Base-by-base conservation (phyloP, 2,113 vertebrate genomes). In the Rhipidura dahli region DNA sequence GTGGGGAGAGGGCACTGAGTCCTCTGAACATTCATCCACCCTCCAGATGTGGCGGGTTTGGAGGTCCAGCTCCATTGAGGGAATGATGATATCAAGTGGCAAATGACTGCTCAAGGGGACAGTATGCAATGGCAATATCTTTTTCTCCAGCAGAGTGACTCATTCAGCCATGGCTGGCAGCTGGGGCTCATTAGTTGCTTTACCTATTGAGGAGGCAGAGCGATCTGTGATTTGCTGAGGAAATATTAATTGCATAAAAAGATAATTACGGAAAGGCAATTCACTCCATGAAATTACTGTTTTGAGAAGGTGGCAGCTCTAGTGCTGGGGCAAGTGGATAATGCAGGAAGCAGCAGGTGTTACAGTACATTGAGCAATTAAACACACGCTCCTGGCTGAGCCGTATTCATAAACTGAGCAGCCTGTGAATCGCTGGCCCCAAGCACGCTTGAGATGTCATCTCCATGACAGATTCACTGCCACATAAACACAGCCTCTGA, bases 211-310 rank as follows among this genome's bases (percentile, higher is more conserved):
- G 82, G 83, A 83, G 60, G 64, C 61, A 91, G 63, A 83, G 70
- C 14, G 75, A 63, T 66, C 39, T 30, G 31, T 30, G 87, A 60
- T 94, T 66, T 70, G 71, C 44, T 26, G 31, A n/a, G 78, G 71
- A 82, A 89, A 71, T 47, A 76, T 85, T 97, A 87, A 96, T 94
- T 96, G 79, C 85, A 91, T 87, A 81, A 88, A 59, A 77, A 92
- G 83, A 66, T 96, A 92, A 97, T 87, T 87, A 70, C 2, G 1
- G 64, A 56, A 89, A 83, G 45, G 76, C 77, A 86, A 82, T 45
- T 31, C 27, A 54, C 68, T 78, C 89, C 50, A 76, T 65, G 78
- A 94, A 95, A 90, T 60, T 72, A 88, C 9, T 71, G 85, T 71
- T 88, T 77, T 28, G 81, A 56, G 83, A 71, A 91, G 89, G 71